phyloP scores from a whole-genome alignment of 1,140 invertebrate genomes.

The Elysia chlorotica region DNA sequence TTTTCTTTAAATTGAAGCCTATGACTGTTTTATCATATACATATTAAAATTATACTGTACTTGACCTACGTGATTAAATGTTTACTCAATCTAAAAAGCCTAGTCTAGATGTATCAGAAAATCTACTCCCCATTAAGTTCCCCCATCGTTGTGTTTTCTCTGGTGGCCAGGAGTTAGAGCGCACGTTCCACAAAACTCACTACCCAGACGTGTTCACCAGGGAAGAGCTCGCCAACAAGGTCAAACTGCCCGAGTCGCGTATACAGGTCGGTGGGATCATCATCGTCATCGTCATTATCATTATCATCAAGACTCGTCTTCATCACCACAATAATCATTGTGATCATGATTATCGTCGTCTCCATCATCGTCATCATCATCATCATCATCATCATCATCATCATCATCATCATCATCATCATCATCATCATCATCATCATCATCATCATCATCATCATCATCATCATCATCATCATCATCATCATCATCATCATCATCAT shows the following conservation, averaged over 20 bases:
- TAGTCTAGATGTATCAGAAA: too few species aligned
- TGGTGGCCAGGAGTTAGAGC: slow-evolving; percentile 43
- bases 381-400: slow-evolving; percentile 12
- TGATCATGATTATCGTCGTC: background rate
- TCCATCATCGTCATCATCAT: background rate
- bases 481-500: slow-evolving; percentile 10
- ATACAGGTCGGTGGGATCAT: slow-evolving; percentile 47
- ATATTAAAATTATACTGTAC: too few species aligned
- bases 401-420: slow-evolving; percentile 12
- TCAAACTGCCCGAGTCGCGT: slow-evolving; percentile 54
- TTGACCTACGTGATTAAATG: too few species aligned
- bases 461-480: slow-evolving; percentile 10
- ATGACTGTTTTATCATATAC: too few species aligned
- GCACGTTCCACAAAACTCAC: slow-evolving; percentile 56
- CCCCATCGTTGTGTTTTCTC: background rate
- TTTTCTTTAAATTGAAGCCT: too few species aligned
- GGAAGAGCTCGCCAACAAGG: slow-evolving; percentile 50
- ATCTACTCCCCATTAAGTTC: too few species aligned
- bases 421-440: slow-evolving; percentile 1
- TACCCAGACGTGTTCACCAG: slow-evolving; percentile 59
- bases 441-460: slow-evolving; percentile 12
- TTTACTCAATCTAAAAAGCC: too few species aligned
- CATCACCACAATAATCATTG: background rate
- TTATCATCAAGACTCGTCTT: background rate
- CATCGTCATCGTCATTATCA: background rate